phyloP scores from a whole-genome alignment of 2,888 invertebrate genomes.

The Ochropleura leucogaster region DNA sequence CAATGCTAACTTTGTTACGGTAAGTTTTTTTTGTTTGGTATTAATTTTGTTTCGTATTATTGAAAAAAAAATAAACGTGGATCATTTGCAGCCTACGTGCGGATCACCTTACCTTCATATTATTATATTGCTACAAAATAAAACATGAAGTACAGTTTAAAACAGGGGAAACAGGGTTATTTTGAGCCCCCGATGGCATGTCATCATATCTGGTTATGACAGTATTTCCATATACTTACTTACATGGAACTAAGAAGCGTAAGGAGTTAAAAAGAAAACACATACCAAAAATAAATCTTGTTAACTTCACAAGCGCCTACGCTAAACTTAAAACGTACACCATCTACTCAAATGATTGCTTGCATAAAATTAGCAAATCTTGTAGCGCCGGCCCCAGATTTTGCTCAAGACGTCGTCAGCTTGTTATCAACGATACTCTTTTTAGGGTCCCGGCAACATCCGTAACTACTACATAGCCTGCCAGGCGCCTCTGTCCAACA shows the following conservation, averaged over 20 bases:
- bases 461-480: constrained; percentile 97
- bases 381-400: not conserved
- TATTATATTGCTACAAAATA: not conserved
- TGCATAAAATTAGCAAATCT: not conserved
- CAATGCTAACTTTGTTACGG: constrained; percentile 97
- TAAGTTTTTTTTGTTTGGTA: constrained; percentile 86
- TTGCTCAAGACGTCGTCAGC: too few species aligned
- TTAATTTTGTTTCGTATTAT: not conserved
- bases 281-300: not conserved
- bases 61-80: not conserved
- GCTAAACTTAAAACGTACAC: not conserved
- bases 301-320: constrained; percentile 13
- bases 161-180: not conserved
- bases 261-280: not conserved
- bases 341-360: constrained; percentile 1
- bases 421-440: constrained; percentile 32
- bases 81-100: not conserved
- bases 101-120: not conserved
- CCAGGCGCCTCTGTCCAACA: constrained; percentile 96
- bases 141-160: not conserved
- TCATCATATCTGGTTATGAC: not conserved
- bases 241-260: too few species aligned
- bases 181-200: not conserved
- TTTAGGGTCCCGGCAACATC: constrained; percentile 95
- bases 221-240: not conserved